A percentile compares a stretch with the other conserved stretches of the same genome.
Conservation (phyloP, 2,113 vertebrate species). For the Cebus imitator region DNA sequence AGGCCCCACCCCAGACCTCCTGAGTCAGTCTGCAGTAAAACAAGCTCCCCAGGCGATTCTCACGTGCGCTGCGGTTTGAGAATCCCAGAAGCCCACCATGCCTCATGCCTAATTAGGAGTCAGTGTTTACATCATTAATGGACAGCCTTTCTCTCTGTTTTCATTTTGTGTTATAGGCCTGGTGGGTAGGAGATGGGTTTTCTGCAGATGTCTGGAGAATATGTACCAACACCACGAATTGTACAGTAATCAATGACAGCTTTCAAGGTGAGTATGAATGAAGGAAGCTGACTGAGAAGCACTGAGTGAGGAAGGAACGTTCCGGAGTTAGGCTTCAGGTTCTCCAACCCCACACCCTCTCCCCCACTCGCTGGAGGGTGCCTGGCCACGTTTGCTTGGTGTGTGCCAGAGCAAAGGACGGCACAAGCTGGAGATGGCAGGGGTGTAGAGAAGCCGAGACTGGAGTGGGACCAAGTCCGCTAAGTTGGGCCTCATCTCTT, state of each 20-base stretch:
- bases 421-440: not conserved
- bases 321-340: not conserved
- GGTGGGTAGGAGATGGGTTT: slow-evolving; percentile 86
- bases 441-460: not conserved
- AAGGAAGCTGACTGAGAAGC: too few species aligned
- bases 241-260: slow-evolving; percentile 62
- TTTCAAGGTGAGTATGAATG: slow-evolving; percentile 75
- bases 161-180: slow-evolving; percentile 79
- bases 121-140: accelerated
- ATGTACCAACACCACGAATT: slow-evolving; percentile 76
- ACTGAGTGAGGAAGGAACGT: not conserved
- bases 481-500: not conserved
- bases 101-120: accelerated
- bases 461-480: accelerated
- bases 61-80: not conserved
- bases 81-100: not conserved
- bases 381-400: not conserved
- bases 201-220: slow-evolving; percentile 84
- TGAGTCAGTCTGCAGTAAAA: not conserved
- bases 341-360: not conserved
- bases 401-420: not conserved
- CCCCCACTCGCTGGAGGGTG: not conserved
- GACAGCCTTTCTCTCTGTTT: not conserved
- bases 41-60: accelerated
- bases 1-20: not conserved